These are phyloP conservation scores for Syndactyla subalaris DNA, from an alignment of 2,797 vertebrate species.

Conservation along the genomic window DNA sequence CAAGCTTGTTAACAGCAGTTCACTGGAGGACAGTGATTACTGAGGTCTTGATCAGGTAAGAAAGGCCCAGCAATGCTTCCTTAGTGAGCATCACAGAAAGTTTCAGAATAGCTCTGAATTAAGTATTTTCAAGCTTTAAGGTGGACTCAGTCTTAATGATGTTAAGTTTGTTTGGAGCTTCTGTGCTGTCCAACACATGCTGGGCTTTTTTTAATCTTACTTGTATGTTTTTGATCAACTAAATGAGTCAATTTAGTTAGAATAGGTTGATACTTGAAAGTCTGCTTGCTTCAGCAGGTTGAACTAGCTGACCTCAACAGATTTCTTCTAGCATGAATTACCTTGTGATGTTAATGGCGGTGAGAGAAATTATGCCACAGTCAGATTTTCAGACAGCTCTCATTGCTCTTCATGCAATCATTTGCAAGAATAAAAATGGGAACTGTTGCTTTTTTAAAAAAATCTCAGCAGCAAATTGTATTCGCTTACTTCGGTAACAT, in stretches of 20 bases:
- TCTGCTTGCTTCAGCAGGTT: neutral
- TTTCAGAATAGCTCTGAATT: neutral
- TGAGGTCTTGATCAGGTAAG: neutral
- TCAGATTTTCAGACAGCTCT: neutral
- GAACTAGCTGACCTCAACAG: neutral
- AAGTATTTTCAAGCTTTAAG: neutral
- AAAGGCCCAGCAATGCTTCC: neutral
- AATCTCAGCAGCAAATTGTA: neutral
- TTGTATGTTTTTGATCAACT: neutral
- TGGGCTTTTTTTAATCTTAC: neutral
- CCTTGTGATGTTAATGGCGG: neutral
- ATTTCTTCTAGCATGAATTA: neutral
- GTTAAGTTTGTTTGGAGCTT: neutral
- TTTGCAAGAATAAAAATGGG: neutral
- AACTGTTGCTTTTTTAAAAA: neutral
- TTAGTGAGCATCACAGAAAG: neutral
- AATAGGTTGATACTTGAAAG: neutral
- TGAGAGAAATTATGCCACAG: neutral
- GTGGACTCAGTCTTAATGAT: neutral
- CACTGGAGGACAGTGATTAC: neutral
- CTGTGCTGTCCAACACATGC: neutral
- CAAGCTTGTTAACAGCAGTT: neutral
- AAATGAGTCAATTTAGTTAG: neutral
- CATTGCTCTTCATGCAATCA: neutral
- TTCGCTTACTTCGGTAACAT: neutral